Percentiles rank a stretch among this genome's conserved stretches.
These are phyloP conservation scores for Chelonoidis abingdonii DNA, from an alignment of 2,113 vertebrate genomes.

Conservation along the genomic window DNA sequence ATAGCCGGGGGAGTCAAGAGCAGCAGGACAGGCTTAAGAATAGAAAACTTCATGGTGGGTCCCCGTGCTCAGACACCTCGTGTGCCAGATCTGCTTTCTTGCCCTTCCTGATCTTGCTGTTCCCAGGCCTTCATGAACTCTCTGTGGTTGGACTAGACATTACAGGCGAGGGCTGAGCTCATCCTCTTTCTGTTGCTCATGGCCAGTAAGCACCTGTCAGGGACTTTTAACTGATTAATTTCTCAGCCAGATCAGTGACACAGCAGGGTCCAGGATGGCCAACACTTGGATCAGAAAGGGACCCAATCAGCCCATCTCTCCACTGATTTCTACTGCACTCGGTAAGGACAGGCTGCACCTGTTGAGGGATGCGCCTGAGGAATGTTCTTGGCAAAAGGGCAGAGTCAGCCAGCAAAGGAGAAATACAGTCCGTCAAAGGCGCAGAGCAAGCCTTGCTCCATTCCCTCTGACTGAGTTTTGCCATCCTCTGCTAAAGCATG, in stretches of 20 bases:
- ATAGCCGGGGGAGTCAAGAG: background rate
- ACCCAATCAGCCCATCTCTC: background rate
- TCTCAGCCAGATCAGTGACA: background rate
- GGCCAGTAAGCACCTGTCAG: background rate
- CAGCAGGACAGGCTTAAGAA: background rate
- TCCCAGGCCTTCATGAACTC: background rate
- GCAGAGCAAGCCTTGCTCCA: background rate
- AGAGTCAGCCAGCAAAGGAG: background rate
- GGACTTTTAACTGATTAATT: background rate
- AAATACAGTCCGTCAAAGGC: fast-evolving
- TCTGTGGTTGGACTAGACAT: background rate
- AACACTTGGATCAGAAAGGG: background rate
- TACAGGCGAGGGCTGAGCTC: background rate
- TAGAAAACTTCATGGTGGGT: background rate
- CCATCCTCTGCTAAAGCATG: background rate
- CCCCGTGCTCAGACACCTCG: background rate
- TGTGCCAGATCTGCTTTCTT: background rate
- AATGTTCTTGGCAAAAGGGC: background rate
- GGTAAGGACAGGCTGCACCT: background rate
- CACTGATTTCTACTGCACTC: background rate
- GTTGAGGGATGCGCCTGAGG: background rate
- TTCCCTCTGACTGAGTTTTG: background rate
- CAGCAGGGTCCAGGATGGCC: background rate
- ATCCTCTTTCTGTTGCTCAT: background rate
- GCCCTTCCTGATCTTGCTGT: background rate